Evolutionary conservation across 2,888 invertebrate species (phyloP).

Genomic region (Brassicogethes aeneus): DNA sequence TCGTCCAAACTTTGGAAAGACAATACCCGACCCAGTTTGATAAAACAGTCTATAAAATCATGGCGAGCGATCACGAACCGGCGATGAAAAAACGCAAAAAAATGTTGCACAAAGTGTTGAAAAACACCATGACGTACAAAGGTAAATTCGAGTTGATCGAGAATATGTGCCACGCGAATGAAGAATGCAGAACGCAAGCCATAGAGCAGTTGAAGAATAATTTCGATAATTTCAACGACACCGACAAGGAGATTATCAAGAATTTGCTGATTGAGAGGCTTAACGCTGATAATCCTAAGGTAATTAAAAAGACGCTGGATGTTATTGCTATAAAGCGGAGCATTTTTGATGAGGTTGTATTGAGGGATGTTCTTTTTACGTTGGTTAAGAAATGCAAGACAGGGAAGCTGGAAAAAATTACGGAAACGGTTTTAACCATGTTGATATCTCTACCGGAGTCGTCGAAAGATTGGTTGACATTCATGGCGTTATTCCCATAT

Average conservation of each 20-base stretch:
- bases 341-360: conserved; percentile 18
- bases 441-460: conserved; percentile 12
- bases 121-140: conserved; percentile 19
- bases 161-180: conserved; percentile 63
- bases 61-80: conserved; percentile 26
- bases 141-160: conserved; percentile 47
- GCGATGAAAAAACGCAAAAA: conserved; percentile 18
- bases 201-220: conserved; percentile 54
- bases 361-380: conserved; percentile 44
- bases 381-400: conserved; percentile 44
- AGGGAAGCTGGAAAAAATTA: conserved; percentile 40
- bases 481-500: conserved; percentile 53
- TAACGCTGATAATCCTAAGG: conserved; percentile 55
- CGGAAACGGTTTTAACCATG: conserved; percentile 18
- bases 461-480: conserved; percentile 46
- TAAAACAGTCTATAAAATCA: conserved; percentile 51
- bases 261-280: conserved; percentile 57
- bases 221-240: conserved; percentile 42
- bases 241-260: conserved; percentile 52
- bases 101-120: conserved; percentile 27
- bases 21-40: conserved; percentile 68
- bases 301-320: conserved; percentile 49
- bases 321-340: conserved; percentile 1
- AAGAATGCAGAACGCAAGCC: conserved; percentile 56
- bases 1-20: conserved; percentile 54